Evolutionary conservation across 1,140 invertebrate genomes (phyloP).

Genomic region (Cherax quadricarinatus): DNA sequence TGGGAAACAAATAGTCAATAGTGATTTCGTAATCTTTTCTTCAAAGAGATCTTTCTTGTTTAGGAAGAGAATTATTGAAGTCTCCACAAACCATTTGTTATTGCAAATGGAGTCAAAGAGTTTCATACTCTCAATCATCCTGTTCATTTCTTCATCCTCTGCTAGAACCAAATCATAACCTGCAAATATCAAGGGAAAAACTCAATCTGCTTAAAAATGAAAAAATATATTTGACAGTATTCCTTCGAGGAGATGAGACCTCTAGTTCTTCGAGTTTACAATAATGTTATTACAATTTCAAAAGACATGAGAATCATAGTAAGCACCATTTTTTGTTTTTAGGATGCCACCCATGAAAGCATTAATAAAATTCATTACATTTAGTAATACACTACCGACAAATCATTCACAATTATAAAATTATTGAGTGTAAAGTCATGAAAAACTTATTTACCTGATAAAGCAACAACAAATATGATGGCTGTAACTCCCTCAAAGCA

Average conservation of each 20-base stretch:
- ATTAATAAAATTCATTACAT: no score
- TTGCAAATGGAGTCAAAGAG: constrained; percentile 98
- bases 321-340: no score
- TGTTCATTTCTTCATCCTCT: constrained; percentile 86
- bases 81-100: constrained; percentile 98
- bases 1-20: constrained; percentile 95
- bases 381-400: no score
- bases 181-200: constrained; percentile 75
- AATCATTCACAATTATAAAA: no score
- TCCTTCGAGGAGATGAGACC: no score
- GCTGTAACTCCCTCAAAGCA: constrained; percentile 97
- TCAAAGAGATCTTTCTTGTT: constrained; percentile 99
- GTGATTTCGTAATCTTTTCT: constrained; percentile 92
- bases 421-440: neutral
- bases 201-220: neutral
- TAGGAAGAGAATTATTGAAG: constrained; percentile 97
- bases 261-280: no score
- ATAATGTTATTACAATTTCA: no score
- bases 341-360: no score
- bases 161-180: constrained; percentile 86
- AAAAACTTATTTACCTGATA: constrained; percentile 82
- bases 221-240: neutral
- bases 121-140: constrained; percentile 95
- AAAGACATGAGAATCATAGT: no score
- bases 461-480: constrained; percentile 97